A percentile compares a stretch with the other conserved stretches of the same genome.
These are phyloP conservation scores for Leptothorax acervorum DNA, from an alignment of 2,888 invertebrate genomes.

Conservation along the genomic window DNA sequence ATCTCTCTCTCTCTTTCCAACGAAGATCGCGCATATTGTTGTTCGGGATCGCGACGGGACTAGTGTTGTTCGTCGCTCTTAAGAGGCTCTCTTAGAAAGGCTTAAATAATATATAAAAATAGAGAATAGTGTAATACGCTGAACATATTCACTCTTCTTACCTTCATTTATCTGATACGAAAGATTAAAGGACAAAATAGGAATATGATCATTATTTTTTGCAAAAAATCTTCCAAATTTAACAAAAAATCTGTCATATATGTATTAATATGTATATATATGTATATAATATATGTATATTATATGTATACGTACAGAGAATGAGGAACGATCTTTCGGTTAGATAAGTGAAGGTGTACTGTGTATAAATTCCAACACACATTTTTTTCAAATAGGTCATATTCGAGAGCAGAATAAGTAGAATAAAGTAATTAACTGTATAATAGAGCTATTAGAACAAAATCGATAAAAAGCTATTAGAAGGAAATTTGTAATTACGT, in stretches of 20 bases:
- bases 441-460: slow-evolving; percentile 17
- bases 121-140: slow-evolving; percentile 11
- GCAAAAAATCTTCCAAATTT: background rate
- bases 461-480: slow-evolving; percentile 10
- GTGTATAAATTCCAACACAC: background rate
- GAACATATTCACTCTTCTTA: background rate
- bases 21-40: slow-evolving; percentile 56
- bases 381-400: slow-evolving; percentile 17
- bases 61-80: slow-evolving; percentile 7
- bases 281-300: background rate
- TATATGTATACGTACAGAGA: background rate
- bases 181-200: background rate
- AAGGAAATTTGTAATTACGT: background rate
- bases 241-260: background rate
- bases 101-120: slow-evolving; percentile 10
- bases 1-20: slow-evolving; percentile 29
- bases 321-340: background rate
- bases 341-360: background rate
- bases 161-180: slow-evolving; percentile 6
- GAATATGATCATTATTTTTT: background rate
- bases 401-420: background rate
- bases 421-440: background rate
- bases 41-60: slow-evolving; percentile 55
- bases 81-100: slow-evolving; percentile 7
- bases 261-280: background rate